Conservation (phyloP, 2,888 invertebrate genomes). For the Cyaniris semiargus region DNA sequence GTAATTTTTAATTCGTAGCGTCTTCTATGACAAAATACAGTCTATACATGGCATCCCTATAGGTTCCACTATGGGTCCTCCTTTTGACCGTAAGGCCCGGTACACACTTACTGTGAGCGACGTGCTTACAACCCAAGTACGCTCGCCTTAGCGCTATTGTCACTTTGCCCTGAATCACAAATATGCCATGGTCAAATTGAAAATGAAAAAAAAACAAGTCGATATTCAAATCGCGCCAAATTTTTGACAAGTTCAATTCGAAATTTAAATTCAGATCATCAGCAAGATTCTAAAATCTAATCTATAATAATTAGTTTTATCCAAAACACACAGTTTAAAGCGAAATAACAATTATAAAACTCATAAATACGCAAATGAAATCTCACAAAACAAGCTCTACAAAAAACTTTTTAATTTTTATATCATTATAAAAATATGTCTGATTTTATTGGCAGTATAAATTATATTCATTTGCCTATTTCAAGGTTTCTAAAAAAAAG, state of each 20-base stretch:
- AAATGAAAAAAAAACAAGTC: conserved; percentile 6
- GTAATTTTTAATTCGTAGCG: conserved; percentile 6
- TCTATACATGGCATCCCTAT: conserved; percentile 48
- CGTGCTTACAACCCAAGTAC: conserved; percentile 80
- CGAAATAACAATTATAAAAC: conserved; percentile 18
- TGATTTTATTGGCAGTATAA: background rate
- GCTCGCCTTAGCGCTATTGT: conserved; percentile 76
- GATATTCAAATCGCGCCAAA: conserved; percentile 16
- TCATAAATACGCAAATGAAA: conserved; percentile 30
- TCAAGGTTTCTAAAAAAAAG: conserved; percentile 36
- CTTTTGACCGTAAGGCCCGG: conserved; percentile 39
- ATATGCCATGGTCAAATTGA: conserved; percentile 39
- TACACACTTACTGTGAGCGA: conserved; percentile 80
- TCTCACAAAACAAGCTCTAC: conserved; percentile 11
- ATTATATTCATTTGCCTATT: conserved; percentile 31
- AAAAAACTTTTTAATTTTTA: background rate
- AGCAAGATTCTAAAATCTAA: background rate
- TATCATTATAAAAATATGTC: background rate
- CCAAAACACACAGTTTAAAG: background rate
- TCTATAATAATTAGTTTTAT: background rate
- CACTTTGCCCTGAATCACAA: conserved; percentile 74
- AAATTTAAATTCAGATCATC: background rate
- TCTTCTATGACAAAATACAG: conserved; percentile 10
- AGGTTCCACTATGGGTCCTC: conserved; percentile 40
- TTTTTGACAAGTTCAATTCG: background rate